These are phyloP conservation scores for Pseudonaja textilis DNA, from an alignment of 2,113 vertebrate species.

Conservation along the genomic window DNA sequence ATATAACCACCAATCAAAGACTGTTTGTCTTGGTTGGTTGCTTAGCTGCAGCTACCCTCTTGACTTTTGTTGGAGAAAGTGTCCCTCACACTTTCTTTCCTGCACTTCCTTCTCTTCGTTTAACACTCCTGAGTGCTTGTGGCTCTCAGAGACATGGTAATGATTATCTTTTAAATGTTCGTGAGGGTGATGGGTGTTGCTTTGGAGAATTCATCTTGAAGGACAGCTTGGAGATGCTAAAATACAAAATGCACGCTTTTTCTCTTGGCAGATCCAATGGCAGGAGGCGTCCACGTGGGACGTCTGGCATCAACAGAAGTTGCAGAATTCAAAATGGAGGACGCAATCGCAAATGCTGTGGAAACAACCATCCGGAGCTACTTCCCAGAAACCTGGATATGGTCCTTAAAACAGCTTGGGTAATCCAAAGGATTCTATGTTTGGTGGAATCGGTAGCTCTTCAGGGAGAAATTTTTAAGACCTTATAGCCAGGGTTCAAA, in stretches of 20 bases:
- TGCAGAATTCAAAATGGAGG: rapidly evolving
- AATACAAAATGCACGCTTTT: not conserved
- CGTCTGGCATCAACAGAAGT: rapidly evolving
- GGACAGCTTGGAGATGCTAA: not conserved
- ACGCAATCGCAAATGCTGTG: rapidly evolving
- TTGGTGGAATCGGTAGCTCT: not conserved
- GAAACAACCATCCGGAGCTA: slow-evolving; percentile 68
- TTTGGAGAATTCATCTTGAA: not conserved
- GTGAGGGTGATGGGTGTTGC: not conserved
- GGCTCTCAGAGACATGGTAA: not conserved
- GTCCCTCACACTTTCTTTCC: not conserved
- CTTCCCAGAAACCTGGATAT: slow-evolving; percentile 92
- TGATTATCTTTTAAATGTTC: not conserved
- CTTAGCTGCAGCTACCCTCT: not conserved
- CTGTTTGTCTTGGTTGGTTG: no score
- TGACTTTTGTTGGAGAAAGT: not conserved
- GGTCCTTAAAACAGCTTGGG: slow-evolving; percentile 37
- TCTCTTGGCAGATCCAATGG: not conserved
- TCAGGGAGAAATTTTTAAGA: not conserved
- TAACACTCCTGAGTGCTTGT: not conserved
- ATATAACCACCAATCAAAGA: not conserved
- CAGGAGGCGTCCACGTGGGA: rapidly evolving
- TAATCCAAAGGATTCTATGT: not conserved
- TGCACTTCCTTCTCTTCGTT: not conserved
- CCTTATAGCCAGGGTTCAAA: no score